These are phyloP conservation scores for Drosophila jambulina DNA, from an alignment of 1,140 invertebrate genomes.

Conservation along the genomic window DNA sequence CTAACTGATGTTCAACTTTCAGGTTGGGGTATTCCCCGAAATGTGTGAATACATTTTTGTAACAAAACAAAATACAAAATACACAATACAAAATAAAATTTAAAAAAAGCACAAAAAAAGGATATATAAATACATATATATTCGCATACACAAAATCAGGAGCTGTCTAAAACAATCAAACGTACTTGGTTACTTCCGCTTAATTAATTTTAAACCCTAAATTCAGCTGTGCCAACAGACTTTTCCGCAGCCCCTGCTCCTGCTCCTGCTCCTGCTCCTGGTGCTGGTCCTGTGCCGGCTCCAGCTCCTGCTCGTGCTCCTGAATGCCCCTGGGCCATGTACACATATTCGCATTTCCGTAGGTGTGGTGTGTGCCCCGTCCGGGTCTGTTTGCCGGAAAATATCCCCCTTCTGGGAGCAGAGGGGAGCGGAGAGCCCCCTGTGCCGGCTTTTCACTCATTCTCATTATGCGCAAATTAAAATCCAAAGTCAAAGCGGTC, in stretches of 20 bases:
- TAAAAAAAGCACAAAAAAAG: not conserved
- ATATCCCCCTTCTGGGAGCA: not conserved
- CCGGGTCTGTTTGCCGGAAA: not conserved
- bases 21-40: not conserved
- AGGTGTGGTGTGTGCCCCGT: conserved; percentile 2
- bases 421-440: not conserved
- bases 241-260: conserved; percentile 53
- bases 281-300: conserved; percentile 42
- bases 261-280: conserved; percentile 28
- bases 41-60: not conserved
- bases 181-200: conserved; percentile 77
- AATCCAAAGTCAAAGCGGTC: conserved; percentile 49
- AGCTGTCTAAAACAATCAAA: conserved; percentile 82
- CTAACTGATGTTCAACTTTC: not conserved
- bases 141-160: conserved; percentile 34
- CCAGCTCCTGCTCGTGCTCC: conserved; percentile 17
- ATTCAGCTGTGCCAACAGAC: conserved; percentile 70
- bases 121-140: not conserved
- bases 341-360: conserved; percentile 28
- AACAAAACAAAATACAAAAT: not conserved
- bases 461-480: conserved; percentile 71
- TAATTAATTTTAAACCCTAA: conserved; percentile 80
- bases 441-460: not conserved
- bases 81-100: not conserved
- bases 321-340: conserved; percentile 35